Conservation (phyloP, 2,888 invertebrate genomes). For the Scelioninae gen. 1 region DNA sequence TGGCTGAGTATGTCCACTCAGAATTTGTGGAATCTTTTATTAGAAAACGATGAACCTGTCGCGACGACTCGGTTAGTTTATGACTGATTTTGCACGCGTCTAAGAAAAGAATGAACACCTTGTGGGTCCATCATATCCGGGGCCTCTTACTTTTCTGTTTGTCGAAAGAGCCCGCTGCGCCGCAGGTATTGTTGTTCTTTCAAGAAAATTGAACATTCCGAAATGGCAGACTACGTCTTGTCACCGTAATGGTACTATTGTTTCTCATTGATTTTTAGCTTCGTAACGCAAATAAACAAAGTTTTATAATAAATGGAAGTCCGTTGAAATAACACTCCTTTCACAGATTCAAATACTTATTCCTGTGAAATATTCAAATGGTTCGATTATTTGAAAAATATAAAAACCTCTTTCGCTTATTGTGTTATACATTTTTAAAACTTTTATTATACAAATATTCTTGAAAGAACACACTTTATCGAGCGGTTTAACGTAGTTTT, state of each 20-base stretch:
- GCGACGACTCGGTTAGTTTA: conserved; percentile 63
- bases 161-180: conserved; percentile 55
- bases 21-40: conserved; percentile 49
- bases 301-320: conserved; percentile 33
- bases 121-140: conserved; percentile 59
- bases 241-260: conserved; percentile 51
- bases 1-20: conserved; percentile 17
- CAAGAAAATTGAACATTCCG: conserved; percentile 57
- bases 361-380: conserved; percentile 1
- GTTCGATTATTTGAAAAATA: conserved; percentile 2
- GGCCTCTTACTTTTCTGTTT: conserved; percentile 52
- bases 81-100: conserved; percentile 68
- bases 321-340: conserved; percentile 36
- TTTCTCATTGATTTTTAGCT: conserved; percentile 49
- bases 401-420: conserved; percentile 11
- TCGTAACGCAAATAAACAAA: conserved; percentile 61
- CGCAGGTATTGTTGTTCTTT: conserved; percentile 64
- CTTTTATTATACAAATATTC: conserved; percentile 7
- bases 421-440: conserved; percentile 6
- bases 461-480: neutral
- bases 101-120: conserved; percentile 56
- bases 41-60: conserved; percentile 67
- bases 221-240: conserved; percentile 33
- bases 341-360: conserved; percentile 10
- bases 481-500: neutral